A percentile compares a stretch with the other conserved stretches of the same genome.
These are phyloP conservation scores for Nansenia antarctica DNA, from an alignment of 2,113 vertebrate genomes.

Conservation along the genomic window DNA sequence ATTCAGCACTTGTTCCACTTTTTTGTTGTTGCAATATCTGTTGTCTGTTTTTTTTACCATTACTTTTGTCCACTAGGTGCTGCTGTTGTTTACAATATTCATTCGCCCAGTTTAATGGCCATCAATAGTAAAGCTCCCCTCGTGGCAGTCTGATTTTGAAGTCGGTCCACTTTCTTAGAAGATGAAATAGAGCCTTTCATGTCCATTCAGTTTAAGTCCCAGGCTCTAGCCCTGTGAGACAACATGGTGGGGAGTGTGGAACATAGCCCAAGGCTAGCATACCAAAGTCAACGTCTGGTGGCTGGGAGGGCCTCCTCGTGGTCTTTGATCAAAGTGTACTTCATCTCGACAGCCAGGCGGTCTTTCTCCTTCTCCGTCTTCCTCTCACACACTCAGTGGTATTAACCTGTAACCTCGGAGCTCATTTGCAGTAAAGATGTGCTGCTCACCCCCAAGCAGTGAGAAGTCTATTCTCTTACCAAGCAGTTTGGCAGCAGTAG, in stretches of 20 bases:
- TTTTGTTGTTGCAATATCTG: too few species aligned
- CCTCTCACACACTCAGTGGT: not conserved
- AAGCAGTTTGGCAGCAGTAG: not conserved
- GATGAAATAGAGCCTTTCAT: slow-evolving; percentile 18
- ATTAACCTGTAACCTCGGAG: slow-evolving; percentile 2
- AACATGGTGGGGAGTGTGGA: not conserved
- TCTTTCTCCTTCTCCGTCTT: not conserved
- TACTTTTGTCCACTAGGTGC: slow-evolving; percentile 29
- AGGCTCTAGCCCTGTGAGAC: too few species aligned
- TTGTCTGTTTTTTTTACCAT: too few species aligned
- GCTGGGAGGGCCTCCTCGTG: not conserved
- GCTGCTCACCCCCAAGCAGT: not conserved
- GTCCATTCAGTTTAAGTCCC: slow-evolving; percentile 9
- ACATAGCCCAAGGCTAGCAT: not conserved
- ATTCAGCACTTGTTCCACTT: too few species aligned
- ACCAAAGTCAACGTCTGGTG: slow-evolving; percentile 1
- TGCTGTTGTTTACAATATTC: slow-evolving; percentile 3
- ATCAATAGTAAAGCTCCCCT: not conserved
- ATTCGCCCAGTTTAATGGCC: not conserved
- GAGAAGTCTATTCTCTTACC: not conserved
- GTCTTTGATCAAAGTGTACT: slow-evolving; percentile 22
- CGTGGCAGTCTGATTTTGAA: slow-evolving; percentile 18
- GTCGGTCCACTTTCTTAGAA: not conserved
- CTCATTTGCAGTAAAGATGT: slow-evolving; percentile 10
- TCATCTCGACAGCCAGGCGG: not conserved